Evolutionary conservation across 2,888 invertebrate genomes (phyloP), one percentile per base, ranked within the genome.

Genomic region (Drosophila anomalipes): DNA sequence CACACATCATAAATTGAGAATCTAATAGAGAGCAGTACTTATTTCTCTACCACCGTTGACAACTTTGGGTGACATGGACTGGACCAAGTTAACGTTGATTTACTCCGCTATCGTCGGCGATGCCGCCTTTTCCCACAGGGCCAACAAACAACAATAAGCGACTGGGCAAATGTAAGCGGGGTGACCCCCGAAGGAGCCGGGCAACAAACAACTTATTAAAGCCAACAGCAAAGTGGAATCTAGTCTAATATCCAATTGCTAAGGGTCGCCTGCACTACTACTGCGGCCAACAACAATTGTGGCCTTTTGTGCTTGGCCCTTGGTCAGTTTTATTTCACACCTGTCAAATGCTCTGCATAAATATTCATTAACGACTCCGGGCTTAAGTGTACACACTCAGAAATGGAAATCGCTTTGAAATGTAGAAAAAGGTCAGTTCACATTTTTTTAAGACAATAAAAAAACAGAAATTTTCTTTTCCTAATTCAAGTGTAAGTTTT

Each of bases 61-160:
- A 68, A 49, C 62, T 35, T 47, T 47, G 63, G 60, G 60, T 66
- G 79, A 81, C 76, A 70, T 58, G 66, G 74, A 71, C 53, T 67
- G 66, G 73, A 71, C 54, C 64, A 68, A 41, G 75, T 84, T 86
- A 86, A 87, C 86, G 77, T 75, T 87, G 86, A 86, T 87, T 86
- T 86, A 86, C 86, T 77, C 67, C 53, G 67, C 62, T 64, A 72
- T 53, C 66, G 56, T 10, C 41, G 59, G 39, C 49, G 52, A 26
- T 51, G 52, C 28, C 51, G 63, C 47, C 41, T 63, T 78, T 73
- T 81, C 81, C 81, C 81, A 81, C 41, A 64, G 86, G 88, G 60
- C 76, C 83, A 79, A 87, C 86, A 87, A 87, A 87, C 88, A 84
- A 87, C 88, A 88, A 87, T 87, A 68, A 81, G 62, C 64, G 9